A percentile compares a stretch with the other conserved stretches of the same genome.
phyloP scores from a whole-genome alignment of 2,113 vertebrate genomes.

The Agelaius tricolor region DNA sequence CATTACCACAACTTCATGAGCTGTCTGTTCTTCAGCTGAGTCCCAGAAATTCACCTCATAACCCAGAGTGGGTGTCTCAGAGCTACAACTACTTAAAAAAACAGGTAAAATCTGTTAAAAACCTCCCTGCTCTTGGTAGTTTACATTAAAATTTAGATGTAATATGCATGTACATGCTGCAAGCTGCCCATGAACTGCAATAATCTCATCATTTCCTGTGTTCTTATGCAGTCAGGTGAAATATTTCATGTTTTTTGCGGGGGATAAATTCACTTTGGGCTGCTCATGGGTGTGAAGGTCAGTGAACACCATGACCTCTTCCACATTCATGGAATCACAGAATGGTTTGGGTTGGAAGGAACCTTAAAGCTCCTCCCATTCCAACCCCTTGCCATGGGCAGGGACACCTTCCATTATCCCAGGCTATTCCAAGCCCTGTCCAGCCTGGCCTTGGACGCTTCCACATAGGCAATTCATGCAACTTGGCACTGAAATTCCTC shows the following conservation, averaged over 20 bases:
- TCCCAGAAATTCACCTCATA: background rate
- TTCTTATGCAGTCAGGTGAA: fast-evolving
- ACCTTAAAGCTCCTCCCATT: background rate
- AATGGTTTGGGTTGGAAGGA: background rate
- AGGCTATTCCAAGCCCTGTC: background rate
- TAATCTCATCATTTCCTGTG: background rate
- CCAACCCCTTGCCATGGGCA: background rate
- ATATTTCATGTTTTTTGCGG: background rate
- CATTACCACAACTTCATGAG: background rate
- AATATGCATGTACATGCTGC: background rate
- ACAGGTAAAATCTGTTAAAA: background rate
- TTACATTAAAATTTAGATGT: fast-evolving
- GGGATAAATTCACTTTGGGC: background rate
- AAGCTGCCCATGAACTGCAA: background rate
- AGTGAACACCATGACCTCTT: background rate
- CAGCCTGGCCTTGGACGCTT: background rate
- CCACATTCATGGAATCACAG: background rate
- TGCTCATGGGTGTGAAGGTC: background rate
- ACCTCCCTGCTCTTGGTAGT: background rate
- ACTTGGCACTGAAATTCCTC: background rate
- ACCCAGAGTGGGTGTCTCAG: too few species aligned
- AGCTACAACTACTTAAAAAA: background rate
- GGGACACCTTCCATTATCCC: background rate
- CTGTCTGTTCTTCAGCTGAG: background rate
- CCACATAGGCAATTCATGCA: background rate